Evolutionary conservation across 2,888 invertebrate genomes (phyloP), one percentile per base, ranked within the genome.

Genomic region (Carterocephalus palaemon): DNA sequence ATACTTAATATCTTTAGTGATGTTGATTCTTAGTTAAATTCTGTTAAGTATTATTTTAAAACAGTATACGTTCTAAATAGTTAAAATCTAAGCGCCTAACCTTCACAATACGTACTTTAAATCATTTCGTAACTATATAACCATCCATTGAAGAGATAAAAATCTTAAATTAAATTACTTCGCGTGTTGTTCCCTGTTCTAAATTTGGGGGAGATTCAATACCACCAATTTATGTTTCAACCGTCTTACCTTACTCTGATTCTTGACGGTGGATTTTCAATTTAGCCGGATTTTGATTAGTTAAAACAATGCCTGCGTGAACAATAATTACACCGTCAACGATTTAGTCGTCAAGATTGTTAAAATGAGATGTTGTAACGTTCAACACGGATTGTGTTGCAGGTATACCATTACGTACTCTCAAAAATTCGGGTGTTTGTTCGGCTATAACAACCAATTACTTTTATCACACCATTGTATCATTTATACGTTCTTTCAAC

Each of bases 91-190:
- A 31, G 9, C 19, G n/a, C 48, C 52, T 54, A 70, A 71, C 63
- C 69, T 69, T 67, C 62, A 60, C 55, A 52, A 64, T 64, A 64
- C 60, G 66, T 68, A 65, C 67, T 71, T 76, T 75, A 67, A 66
- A 65, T 52, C 62, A 70, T 74, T 78, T 70, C 71, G 71, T 75
- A 73, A 77, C 73, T 65, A 71, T 73, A 78, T 74, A 78, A 77
- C 78, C 75, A 80, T 76, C 78, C 77, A 82, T 81, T 80, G 83
- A 72, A 68, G 74, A 78, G 83, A 83, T 83, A 78, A 71, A 33
- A 61, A 83, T 82, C 82, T 76, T 39, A 46, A 39, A 46, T 46
- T 38, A 26, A 46, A 26, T 46, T 46, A 46, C 46, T 39, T 46
- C 60, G 61, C 52, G 52, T 52, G 52, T 48, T 48, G 37, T 46